Percentiles rank a stretch among this genome's conserved stretches.
Evolutionary conservation across 2,797 vertebrate genomes (phyloP).

Genomic region (Hephaestus fuliginosus): DNA sequence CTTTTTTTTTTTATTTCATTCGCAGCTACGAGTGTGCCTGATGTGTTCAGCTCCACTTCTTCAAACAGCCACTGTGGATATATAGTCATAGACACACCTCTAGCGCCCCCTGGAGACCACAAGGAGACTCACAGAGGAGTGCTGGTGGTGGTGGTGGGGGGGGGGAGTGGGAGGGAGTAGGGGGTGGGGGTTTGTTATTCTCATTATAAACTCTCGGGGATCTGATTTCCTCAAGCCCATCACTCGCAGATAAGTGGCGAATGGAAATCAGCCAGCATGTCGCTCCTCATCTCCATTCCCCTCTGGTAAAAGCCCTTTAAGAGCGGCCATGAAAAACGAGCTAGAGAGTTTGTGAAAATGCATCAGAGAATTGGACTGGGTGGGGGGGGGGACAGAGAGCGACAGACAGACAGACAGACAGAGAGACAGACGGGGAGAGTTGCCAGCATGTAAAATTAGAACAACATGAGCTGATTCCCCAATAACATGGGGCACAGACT

Average conservation of each 20-base stretch:
- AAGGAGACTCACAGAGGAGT: neutral
- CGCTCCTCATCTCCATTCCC: constrained; percentile 74
- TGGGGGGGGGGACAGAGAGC: constrained; percentile 35
- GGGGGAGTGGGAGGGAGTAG: no score
- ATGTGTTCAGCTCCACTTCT: constrained; percentile 19
- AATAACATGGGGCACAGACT: constrained; percentile 81
- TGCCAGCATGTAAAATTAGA: constrained; percentile 77
- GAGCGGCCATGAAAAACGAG: constrained; percentile 64
- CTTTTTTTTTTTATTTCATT: constrained; percentile 59
- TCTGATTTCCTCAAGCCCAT: constrained; percentile 78
- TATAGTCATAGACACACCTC: constrained; percentile 46
- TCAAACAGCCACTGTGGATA: constrained; percentile 12
- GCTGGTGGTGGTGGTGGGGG: no score
- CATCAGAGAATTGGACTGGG: constrained; percentile 27
- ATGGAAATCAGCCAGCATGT: constrained; percentile 80
- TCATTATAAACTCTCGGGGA: constrained; percentile 79
- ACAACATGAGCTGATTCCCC: constrained; percentile 81
- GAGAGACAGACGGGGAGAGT: constrained; percentile 44
- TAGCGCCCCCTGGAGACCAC: constrained; percentile 69
- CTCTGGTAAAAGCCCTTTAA: constrained; percentile 68
- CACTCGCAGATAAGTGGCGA: constrained; percentile 78
- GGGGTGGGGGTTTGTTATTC: constrained; percentile 71
- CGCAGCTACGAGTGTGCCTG: constrained; percentile 36
- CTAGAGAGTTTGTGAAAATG: constrained; percentile 58
- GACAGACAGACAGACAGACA: constrained; percentile 33